A percentile compares a stretch with the other conserved stretches of the same genome.
Evolutionary conservation across 2,888 invertebrate genomes (phyloP).

Genomic region (Pristionchus arcanus): DNA sequence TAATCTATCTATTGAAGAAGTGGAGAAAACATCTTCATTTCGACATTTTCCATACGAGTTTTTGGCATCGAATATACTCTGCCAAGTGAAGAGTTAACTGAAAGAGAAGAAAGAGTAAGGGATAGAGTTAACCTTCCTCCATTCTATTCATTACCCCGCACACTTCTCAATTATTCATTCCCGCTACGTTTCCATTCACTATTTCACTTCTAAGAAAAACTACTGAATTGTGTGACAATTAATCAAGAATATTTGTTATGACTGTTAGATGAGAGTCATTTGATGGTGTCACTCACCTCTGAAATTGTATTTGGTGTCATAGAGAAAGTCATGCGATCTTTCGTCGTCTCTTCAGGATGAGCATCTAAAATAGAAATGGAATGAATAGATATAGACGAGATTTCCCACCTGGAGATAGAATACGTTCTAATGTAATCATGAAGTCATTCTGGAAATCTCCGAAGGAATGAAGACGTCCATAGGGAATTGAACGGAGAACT

Average conservation of each 20-base stretch:
- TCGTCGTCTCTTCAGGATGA: constrained; percentile 77
- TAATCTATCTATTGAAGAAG: background rate
- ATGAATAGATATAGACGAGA: background rate
- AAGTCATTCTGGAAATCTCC: constrained; percentile 97
- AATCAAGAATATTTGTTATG: background rate
- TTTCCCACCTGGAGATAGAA: constrained; percentile 13
- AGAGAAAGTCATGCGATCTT: constrained; percentile 90
- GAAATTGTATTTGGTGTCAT: constrained; percentile 82
- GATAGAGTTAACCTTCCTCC: background rate
- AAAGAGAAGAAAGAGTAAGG: constrained; percentile 60
- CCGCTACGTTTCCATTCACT: background rate
- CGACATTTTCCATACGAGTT: constrained; percentile 75
- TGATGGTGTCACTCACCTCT: constrained; percentile 60
- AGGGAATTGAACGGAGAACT: constrained; percentile 87
- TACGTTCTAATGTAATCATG: constrained; percentile 85
- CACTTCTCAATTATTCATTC: background rate
- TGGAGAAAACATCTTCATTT: constrained; percentile 57
- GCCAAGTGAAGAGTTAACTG: constrained; percentile 80
- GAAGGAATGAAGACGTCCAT: constrained; percentile 92
- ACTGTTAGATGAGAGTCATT: background rate
- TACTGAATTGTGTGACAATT: background rate
- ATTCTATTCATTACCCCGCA: constrained; percentile 5
- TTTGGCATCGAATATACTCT: constrained; percentile 80
- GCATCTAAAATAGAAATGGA: constrained; percentile 63
- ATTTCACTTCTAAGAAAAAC: constrained; percentile 25